These are phyloP conservation scores for Chaenogobius annularis DNA, from an alignment of 2,113 vertebrate species.

Conservation along the genomic window DNA sequence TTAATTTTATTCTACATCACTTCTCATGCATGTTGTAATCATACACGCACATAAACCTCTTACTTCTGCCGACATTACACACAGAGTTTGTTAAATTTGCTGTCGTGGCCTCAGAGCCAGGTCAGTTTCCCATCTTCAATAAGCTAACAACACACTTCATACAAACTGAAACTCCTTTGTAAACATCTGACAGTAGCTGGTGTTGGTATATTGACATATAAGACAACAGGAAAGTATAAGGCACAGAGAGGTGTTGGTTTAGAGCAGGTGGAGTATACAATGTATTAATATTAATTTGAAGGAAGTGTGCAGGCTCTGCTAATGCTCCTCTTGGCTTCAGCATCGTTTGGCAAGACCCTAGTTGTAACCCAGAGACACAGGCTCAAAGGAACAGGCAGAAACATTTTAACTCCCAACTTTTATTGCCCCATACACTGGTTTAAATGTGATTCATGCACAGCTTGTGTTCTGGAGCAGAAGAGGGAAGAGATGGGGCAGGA, in stretches of 20 bases:
- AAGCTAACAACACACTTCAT: no score
- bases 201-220: conserved; percentile 60
- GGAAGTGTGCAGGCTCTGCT: conserved; percentile 46
- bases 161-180: no score
- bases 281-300: conserved; percentile 74
- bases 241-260: conserved; percentile 46
- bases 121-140: no score
- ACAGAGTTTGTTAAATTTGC: no score
- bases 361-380: conserved; percentile 52
- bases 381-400: conserved; percentile 18
- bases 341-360: conserved; percentile 65
- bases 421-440: conserved; percentile 19
- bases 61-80: no score
- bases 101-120: no score
- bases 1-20: no score
- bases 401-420: conserved; percentile 24
- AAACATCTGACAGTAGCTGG: conserved; percentile 62
- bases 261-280: conserved; percentile 40
- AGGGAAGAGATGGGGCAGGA: not conserved
- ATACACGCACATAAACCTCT: no score
- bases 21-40: no score
- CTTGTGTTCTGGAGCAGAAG: no score
- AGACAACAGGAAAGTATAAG: conserved; percentile 48
- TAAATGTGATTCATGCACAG: not conserved
- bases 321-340: conserved; percentile 72